Percentiles rank a stretch among this genome's conserved stretches.
Evolutionary conservation across 2,797 vertebrate genomes (phyloP).

Genomic region (Ficedula albicollis): DNA sequence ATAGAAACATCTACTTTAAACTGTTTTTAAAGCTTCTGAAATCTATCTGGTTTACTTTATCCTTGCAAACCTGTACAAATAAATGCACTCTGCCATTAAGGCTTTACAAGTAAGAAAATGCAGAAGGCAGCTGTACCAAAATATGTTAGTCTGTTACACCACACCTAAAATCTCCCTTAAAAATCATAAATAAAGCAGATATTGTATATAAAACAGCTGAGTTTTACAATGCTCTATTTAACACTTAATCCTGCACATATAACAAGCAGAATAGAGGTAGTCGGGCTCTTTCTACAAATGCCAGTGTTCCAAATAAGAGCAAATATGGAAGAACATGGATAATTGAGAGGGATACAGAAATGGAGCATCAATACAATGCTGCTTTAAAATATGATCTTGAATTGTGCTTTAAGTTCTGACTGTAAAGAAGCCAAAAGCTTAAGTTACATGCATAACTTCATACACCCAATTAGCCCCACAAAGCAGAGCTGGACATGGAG

Average conservation of each 20-base stretch:
- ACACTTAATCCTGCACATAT: background rate
- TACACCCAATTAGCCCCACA: background rate
- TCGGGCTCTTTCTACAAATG: background rate
- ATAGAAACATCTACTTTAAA: slow-evolving; percentile 47
- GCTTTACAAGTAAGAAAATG: background rate
- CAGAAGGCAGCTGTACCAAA: background rate
- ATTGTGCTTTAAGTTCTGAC: background rate
- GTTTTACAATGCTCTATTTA: background rate
- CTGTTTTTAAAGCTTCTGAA: slow-evolving; percentile 8
- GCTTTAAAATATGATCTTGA: background rate
- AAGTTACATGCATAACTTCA: background rate
- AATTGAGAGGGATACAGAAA: background rate
- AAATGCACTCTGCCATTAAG: background rate
- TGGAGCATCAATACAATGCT: background rate
- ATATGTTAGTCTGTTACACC: background rate
- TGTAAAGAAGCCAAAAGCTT: background rate
- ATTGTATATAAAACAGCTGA: background rate
- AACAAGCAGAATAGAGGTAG: background rate
- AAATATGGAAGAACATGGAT: background rate
- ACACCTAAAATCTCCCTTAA: background rate
- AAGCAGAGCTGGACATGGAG: background rate
- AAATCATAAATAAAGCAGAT: background rate
- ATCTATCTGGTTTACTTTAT: background rate
- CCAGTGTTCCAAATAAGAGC: background rate
- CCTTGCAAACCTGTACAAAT: background rate